phyloP scores from a whole-genome alignment of 2,888 invertebrate genomes.

The Thumatha senex region DNA sequence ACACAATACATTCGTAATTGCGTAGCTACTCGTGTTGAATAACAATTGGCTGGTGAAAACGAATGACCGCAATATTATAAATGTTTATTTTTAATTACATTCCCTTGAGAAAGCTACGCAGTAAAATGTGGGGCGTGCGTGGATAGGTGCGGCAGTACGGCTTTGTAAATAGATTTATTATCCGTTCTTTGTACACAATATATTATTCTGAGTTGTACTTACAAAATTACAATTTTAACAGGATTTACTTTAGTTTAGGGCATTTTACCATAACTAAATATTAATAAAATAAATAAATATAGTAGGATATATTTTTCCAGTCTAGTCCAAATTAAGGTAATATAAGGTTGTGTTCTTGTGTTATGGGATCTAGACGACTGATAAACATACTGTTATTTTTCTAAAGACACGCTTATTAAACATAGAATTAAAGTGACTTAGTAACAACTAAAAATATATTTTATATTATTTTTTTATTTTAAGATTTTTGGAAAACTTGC shows the following conservation, averaged over 20 bases:
- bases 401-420: too few species aligned
- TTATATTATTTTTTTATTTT: too few species aligned
- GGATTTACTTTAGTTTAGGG: too few species aligned
- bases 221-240: neutral
- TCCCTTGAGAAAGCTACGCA: conserved; percentile 16
- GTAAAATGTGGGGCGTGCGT: neutral
- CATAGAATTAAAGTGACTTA: too few species aligned
- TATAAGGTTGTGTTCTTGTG: too few species aligned
- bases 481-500: too few species aligned
- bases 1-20: conserved; percentile 23
- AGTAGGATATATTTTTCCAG: too few species aligned
- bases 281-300: too few species aligned
- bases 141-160: neutral
- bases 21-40: conserved; percentile 13
- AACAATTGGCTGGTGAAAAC: conserved; percentile 19
- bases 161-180: neutral
- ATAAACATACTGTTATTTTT: too few species aligned
- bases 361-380: too few species aligned
- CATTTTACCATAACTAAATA: neutral
- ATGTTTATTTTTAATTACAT: conserved; percentile 44
- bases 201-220: neutral
- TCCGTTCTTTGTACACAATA: neutral
- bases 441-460: too few species aligned
- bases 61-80: conserved; percentile 32
- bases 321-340: too few species aligned